phyloP scores from a whole-genome alignment of 2,797 vertebrate species.

The Eospalax fontanierii region DNA sequence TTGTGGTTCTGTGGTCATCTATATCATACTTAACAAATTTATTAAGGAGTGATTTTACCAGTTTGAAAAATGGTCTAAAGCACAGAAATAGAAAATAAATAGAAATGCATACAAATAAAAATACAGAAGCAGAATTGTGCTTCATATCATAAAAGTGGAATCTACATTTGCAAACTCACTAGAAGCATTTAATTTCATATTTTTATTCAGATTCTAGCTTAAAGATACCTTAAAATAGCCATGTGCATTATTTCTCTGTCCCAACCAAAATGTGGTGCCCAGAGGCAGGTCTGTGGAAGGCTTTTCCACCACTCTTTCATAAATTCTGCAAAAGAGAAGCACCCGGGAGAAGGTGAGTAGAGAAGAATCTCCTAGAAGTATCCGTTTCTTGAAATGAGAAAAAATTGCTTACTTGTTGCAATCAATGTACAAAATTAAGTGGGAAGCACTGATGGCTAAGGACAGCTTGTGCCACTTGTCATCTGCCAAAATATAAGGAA shows the following conservation, averaged over 20 bases:
- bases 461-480: conserved; percentile 98
- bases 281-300: conserved; percentile 95
- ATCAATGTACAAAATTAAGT: conserved; percentile 96
- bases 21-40: conserved; percentile 37
- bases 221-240: conserved; percentile 96
- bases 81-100: neutral
- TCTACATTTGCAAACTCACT: neutral
- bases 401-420: conserved; percentile 95
- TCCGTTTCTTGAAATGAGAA: neutral
- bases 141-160: neutral
- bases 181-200: conserved; percentile 45
- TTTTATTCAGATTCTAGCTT: conserved; percentile 20
- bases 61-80: conserved; percentile 13
- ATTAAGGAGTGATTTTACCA: conserved; percentile 10
- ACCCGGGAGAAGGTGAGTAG: neutral
- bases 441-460: conserved; percentile 96
- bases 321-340: conserved; percentile 92
- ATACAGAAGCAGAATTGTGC: neutral
- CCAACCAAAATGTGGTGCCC: conserved; percentile 96
- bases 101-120: conserved; percentile 27
- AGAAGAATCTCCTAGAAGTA: conserved; percentile 35
- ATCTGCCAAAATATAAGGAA: conserved; percentile 97
- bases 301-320: conserved; percentile 97
- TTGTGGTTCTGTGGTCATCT: neutral
- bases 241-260: conserved; percentile 97